Evolutionary conservation across 92 coral and sea anemone species (phyloP).

Genomic region (Porites cylindrica): DNA sequence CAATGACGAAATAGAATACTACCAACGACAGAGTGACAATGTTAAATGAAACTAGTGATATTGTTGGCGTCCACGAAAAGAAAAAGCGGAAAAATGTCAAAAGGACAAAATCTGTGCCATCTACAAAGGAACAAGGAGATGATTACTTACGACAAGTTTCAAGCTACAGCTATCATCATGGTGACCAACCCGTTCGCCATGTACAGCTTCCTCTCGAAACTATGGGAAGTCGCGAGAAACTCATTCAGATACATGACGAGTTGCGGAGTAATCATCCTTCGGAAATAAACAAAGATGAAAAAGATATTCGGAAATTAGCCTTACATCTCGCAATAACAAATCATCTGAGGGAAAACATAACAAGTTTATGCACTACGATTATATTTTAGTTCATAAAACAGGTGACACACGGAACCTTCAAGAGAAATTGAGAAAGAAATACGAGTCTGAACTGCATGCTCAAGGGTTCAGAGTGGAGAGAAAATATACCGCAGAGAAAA

Average conservation of each 20-base stretch:
- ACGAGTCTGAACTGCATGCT: constrained; percentile 71
- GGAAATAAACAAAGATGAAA: constrained; percentile 42
- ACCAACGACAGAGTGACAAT: constrained; percentile 43
- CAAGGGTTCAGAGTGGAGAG: constrained; percentile 84
- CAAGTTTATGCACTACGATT: constrained; percentile 80
- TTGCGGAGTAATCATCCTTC: constrained; percentile 15
- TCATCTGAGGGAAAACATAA: constrained; percentile 42
- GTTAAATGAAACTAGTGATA: background rate
- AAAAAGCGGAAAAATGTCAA: constrained; percentile 61
- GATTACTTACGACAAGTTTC: constrained; percentile 10
- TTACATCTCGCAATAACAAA: constrained; percentile 76
- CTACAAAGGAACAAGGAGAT: constrained; percentile 17
- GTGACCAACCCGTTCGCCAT: constrained; percentile 14
- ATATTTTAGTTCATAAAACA: constrained; percentile 83
- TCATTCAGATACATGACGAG: constrained; percentile 44
- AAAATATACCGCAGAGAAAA: constrained; percentile 78
- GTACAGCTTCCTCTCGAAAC: constrained; percentile 40
- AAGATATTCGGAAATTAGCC: constrained; percentile 88
- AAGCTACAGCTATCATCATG: constrained; percentile 24
- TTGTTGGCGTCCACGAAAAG: constrained; percentile 12
- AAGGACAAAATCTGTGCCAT: constrained; percentile 28
- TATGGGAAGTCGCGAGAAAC: constrained; percentile 53
- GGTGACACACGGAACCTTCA: constrained; percentile 67
- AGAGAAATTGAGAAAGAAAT: constrained; percentile 80
- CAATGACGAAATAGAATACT: too few relatives aligned